Evolutionary conservation across 2,113 vertebrate genomes (phyloP).

Genomic region (Coturnix japonica): DNA sequence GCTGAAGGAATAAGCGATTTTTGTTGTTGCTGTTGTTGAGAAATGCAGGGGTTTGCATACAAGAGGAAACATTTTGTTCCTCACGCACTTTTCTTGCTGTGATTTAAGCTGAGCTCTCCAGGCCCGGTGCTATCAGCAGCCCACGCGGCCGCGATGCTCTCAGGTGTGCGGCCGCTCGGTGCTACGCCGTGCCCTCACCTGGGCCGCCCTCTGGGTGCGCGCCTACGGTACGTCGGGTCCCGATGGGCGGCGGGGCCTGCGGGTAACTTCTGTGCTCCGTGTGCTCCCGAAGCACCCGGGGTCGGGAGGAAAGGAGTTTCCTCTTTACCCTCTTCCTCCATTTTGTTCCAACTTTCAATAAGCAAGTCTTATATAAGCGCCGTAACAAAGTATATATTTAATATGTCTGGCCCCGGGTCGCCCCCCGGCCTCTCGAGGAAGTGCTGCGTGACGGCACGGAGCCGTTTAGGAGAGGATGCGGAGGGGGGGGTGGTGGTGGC

Average conservation of each 20-base stretch:
- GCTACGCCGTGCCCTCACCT: not conserved
- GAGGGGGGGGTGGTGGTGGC: no score
- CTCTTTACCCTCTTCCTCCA: constrained; percentile 48
- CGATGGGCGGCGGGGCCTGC: not conserved
- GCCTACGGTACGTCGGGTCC: no score
- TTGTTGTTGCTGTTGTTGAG: not conserved
- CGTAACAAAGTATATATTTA: constrained; percentile 25
- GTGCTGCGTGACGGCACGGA: not conserved
- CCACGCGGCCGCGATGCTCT: not conserved
- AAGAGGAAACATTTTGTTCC: constrained; percentile 1
- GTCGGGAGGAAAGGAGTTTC: not conserved
- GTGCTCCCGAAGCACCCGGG: not conserved
- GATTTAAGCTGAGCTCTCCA: not conserved
- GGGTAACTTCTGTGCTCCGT: not conserved
- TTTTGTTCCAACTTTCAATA: constrained; percentile 67
- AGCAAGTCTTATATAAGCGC: constrained; percentile 18
- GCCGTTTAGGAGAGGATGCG: not conserved
- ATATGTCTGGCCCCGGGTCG: constrained; percentile 20
- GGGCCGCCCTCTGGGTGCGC: no score
- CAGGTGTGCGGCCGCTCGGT: constrained; percentile 3
- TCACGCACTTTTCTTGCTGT: not conserved
- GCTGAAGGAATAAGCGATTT: constrained; percentile 1
- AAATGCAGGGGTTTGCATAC: not conserved
- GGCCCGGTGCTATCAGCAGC: not conserved
- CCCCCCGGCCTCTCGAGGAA: not conserved